A percentile compares a stretch with the other conserved stretches of the same genome.
These are phyloP conservation scores for Cynoglossus semilaevis DNA, from an alignment of 2,113 vertebrate genomes.

Conservation along the genomic window DNA sequence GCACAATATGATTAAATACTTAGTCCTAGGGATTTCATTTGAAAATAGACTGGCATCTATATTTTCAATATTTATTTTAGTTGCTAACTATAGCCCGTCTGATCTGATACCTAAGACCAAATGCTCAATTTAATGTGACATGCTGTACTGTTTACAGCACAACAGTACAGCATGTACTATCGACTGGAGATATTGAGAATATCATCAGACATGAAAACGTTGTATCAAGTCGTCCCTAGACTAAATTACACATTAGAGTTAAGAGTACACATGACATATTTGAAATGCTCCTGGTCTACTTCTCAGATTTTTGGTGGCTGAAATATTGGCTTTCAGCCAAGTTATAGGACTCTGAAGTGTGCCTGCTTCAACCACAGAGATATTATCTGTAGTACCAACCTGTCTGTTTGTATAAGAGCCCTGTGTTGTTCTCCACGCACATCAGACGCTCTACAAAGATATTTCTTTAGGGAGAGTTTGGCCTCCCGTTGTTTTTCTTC, in stretches of 20 bases:
- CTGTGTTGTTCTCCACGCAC: conserved; percentile 21
- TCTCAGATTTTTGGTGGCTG: conserved; percentile 26
- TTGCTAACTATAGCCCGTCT: too few species aligned
- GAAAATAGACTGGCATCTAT: too few species aligned
- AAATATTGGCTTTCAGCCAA: conserved; percentile 15
- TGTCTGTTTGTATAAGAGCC: conserved; percentile 38
- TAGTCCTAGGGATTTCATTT: too few species aligned
- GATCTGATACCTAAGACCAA: too few species aligned
- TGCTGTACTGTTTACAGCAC: too few species aligned
- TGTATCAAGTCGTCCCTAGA: conserved; percentile 25
- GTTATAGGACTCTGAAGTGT: conserved; percentile 12
- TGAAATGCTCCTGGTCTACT: conserved; percentile 32
- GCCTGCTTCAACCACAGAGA: conserved; percentile 38
- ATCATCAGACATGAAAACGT: too few species aligned
- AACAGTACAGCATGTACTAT: too few species aligned
- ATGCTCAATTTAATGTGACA: too few species aligned
- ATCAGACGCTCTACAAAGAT: conserved; percentile 16
- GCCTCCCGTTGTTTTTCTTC: conserved; percentile 42
- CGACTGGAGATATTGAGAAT: too few species aligned
- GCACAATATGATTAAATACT: too few species aligned
- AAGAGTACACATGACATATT: conserved; percentile 45
- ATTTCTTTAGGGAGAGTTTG: conserved; percentile 31
- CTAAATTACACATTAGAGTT: conserved; percentile 43
- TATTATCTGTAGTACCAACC: conserved; percentile 38
- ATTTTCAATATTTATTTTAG: too few species aligned